phyloP scores from a whole-genome alignment of 2,113 vertebrate species.

The Meriones unguiculatus region DNA sequence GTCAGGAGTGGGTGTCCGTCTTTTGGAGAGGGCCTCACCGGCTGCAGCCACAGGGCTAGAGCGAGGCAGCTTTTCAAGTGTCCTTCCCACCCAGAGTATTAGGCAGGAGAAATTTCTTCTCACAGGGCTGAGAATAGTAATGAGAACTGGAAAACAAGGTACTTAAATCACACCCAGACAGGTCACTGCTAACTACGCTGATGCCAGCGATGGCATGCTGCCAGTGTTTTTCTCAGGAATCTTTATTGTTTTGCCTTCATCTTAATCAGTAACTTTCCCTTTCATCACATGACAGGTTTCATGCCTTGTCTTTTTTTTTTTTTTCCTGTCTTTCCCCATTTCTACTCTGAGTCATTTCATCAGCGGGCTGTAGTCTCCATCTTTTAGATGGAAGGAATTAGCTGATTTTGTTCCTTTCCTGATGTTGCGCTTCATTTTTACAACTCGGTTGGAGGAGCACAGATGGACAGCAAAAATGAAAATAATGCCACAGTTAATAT shows the following conservation, averaged over 20 bases:
- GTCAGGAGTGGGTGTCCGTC: not conserved
- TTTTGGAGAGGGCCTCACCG: not conserved
- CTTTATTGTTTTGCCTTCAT: constrained; percentile 6
- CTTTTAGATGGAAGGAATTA: not conserved
- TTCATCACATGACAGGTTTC: not conserved
- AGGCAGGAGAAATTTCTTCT: not conserved
- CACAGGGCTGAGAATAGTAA: constrained; percentile 12
- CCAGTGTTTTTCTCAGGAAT: constrained; percentile 17
- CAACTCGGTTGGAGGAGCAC: not conserved
- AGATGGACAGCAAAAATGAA: not conserved
- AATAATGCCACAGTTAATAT: not conserved
- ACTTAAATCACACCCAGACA: constrained; percentile 7
- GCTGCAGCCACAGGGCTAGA: not conserved
- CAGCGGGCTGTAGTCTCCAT: not conserved
- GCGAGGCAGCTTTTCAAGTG: no score
- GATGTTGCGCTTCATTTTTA: not conserved
- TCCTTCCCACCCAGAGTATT: not conserved
- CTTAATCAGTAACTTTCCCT: not conserved
- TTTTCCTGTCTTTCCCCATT: not conserved
- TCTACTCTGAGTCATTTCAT: not conserved
- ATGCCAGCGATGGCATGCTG: not conserved
- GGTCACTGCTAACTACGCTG: constrained; percentile 11
- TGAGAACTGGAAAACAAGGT: constrained; percentile 51
- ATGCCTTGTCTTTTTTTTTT: not conserved
- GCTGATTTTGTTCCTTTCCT: constrained; percentile 32